Conservation (phyloP, 2,888 invertebrate species). For the Cynaeus angustus region DNA sequence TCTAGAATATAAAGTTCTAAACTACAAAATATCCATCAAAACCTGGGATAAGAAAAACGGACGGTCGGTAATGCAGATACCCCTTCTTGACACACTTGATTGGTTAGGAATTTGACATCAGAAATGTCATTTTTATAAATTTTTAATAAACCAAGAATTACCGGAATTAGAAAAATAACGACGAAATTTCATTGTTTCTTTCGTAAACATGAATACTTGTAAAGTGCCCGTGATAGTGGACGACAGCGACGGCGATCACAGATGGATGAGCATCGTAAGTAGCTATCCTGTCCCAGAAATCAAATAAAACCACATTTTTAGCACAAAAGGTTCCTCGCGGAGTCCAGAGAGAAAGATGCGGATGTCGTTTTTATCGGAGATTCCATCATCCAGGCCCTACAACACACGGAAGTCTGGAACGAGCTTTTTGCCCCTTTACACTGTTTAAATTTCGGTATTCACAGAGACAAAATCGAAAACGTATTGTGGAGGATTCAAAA, state of each 20-base stretch:
- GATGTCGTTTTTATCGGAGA: constrained; percentile 95
- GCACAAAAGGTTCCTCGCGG: constrained; percentile 90
- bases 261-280: constrained; percentile 87
- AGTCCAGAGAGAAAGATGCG: constrained; percentile 92
- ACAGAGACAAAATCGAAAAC: constrained; percentile 90
- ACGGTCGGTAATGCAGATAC: constrained; percentile 41
- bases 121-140: constrained; percentile 52
- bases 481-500: constrained; percentile 92
- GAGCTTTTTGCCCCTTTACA: constrained; percentile 93
- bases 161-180: constrained; percentile 1
- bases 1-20: no score
- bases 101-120: constrained; percentile 43
- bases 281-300: not conserved
- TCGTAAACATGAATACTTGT: constrained; percentile 80
- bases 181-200: not conserved
- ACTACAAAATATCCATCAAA: not conserved
- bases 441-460: constrained; percentile 92
- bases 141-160: constrained; percentile 40
- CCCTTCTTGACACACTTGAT: constrained; percentile 22
- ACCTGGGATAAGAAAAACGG: not conserved
- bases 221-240: constrained; percentile 80
- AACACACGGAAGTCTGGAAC: constrained; percentile 91
- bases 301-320: constrained; percentile 68
- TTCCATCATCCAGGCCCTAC: constrained; percentile 87
- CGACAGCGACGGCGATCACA: constrained; percentile 88